Conservation (phyloP, 2,797 vertebrate species). For the Margarornis squamiger region DNA sequence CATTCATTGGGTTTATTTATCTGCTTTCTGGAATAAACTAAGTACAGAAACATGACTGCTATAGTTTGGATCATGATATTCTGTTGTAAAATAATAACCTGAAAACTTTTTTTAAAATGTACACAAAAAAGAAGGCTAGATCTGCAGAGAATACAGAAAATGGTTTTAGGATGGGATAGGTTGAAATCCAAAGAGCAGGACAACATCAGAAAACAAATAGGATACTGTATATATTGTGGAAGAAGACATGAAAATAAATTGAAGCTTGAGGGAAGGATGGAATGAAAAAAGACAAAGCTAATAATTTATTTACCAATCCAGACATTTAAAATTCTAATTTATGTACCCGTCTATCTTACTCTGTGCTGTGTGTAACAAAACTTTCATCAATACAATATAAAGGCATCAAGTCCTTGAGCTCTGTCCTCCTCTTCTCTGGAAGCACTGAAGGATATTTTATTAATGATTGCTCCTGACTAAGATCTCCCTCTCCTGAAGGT, state of each 20-base stretch:
- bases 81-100: not conserved
- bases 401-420: not conserved
- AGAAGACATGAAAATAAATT: constrained; percentile 39
- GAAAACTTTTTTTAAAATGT: not conserved
- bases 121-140: not conserved
- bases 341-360: not conserved
- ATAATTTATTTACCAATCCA: constrained; percentile 41
- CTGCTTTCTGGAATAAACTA: not conserved
- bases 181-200: not conserved
- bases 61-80: not conserved
- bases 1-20: not conserved
- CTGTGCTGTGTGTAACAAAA: not conserved
- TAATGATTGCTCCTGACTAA: not conserved
- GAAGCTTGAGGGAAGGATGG: not conserved
- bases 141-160: not conserved
- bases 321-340: constrained; percentile 38
- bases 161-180: not conserved
- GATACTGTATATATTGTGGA: not conserved
- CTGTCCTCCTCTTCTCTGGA: not conserved
- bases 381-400: constrained; percentile 17
- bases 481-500: not conserved
- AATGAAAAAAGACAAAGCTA: constrained; percentile 9
- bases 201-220: not conserved
- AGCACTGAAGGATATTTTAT: not conserved
- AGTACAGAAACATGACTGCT: not conserved